These are phyloP conservation scores for Psettodes erumei DNA, from an alignment of 2,113 vertebrate genomes.

Conservation along the genomic window DNA sequence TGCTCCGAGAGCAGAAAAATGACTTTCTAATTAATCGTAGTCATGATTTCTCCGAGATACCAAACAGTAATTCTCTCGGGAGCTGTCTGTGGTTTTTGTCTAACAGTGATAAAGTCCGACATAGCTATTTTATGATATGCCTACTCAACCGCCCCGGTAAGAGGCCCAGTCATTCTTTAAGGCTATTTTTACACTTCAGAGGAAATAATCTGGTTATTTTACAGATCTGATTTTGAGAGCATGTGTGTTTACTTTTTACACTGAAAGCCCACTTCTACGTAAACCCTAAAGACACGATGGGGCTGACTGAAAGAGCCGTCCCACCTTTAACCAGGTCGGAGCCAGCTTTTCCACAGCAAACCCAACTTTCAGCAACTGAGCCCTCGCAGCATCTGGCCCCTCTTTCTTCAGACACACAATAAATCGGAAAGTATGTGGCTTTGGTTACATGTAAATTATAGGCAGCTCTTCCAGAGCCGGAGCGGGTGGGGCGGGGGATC, in stretches of 20 bases:
- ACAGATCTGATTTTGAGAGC: not conserved
- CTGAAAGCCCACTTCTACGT: slow-evolving; percentile 2
- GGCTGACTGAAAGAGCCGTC: slow-evolving; percentile 19
- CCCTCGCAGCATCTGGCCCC: slow-evolving; percentile 71
- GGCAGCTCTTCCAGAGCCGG: slow-evolving; percentile 70
- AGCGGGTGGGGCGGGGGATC: slow-evolving; percentile 71
- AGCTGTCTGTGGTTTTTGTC: slow-evolving; percentile 39
- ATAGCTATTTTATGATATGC: slow-evolving; percentile 28
- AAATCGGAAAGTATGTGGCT: slow-evolving; percentile 73
- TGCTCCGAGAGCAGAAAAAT: slow-evolving; percentile 8
- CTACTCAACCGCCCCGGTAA: not conserved
- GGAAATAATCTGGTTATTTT: slow-evolving; percentile 33
- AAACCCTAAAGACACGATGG: slow-evolving; percentile 30
- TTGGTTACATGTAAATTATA: slow-evolving; percentile 83
- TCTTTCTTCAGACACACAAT: slow-evolving; percentile 81
- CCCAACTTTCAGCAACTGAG: slow-evolving; percentile 66
- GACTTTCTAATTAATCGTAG: slow-evolving; percentile 27
- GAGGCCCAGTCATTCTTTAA: not conserved
- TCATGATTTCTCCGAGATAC: slow-evolving; percentile 44
- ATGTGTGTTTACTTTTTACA: slow-evolving; percentile 10
- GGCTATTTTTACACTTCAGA: slow-evolving; percentile 22
- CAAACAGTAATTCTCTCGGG: slow-evolving; percentile 32
- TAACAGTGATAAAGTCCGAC: slow-evolving; percentile 18
- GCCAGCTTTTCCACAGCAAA: slow-evolving; percentile 47
- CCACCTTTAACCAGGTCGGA: slow-evolving; percentile 35